Base-by-base conservation (phyloP, 2,113 vertebrate species). In the Serinus canaria region DNA sequence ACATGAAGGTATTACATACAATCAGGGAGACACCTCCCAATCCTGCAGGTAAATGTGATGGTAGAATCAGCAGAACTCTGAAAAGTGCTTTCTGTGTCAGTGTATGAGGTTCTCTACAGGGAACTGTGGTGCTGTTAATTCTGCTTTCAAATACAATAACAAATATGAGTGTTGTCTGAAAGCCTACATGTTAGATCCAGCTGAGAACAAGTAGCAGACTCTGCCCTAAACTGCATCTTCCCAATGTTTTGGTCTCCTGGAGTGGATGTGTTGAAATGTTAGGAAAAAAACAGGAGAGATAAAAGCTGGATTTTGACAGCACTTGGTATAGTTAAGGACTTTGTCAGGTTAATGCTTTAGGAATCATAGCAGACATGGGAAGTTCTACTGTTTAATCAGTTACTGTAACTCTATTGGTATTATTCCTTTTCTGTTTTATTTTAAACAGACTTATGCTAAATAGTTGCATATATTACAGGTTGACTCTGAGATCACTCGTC, bases 1-100 rank as follows among this genome's bases (percentile, higher is more conserved):
- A 99, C 97, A 99, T 99, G 99, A 99, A 99, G 98, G 99, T 99
- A 47, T 98, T 99, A 95, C 99, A 99, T 94, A 99, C 99, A n/a
- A 99, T 99, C 97, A 97, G 99, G 96, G 99, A 99, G 97, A 99
- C 99, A 1, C 99, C 99, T 23, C 99, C 99, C n/a, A 99, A 99
- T 96, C 99, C 99, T 46, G 98, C 99, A 95, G 99, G 99, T 99
- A 92, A 96, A 94, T 52, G 6, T 43, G 30, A 9, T 80, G 37
- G 25, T 67, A 30, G 41, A 68, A 50, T 23, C 67, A 59, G 21
- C 31, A 53, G n/a, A 60, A 33, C 56, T 77, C 52, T 68, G 49
- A 17, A 33, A 62, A 49, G 16, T 44, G 28, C 19, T 2, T 67
- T 75, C 15, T 80, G 5, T 72, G 46, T 46, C 74, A 35, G 11